These are phyloP conservation scores for Dascillus cervinus DNA, from an alignment of 2,888 invertebrate genomes.

Conservation along the genomic window DNA sequence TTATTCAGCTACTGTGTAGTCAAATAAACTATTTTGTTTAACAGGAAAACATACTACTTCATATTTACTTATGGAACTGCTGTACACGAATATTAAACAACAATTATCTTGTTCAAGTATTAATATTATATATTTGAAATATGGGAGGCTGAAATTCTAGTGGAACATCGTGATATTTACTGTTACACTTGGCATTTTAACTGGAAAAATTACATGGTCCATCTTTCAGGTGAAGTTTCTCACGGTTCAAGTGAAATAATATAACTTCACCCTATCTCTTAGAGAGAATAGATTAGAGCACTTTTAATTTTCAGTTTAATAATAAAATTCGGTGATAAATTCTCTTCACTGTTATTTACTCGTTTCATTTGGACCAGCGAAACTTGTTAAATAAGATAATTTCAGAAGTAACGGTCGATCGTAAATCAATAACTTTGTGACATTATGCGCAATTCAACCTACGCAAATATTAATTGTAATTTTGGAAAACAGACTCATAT, in stretches of 20 bases:
- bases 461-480: no score
- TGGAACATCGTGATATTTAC: conserved; percentile 19
- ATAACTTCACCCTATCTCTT: conserved; percentile 12
- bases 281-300: no score
- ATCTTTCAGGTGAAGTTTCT: conserved; percentile 29
- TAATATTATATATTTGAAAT: conserved; percentile 33
- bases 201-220: conserved; percentile 8
- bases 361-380: no score
- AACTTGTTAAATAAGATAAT: no score
- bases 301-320: no score
- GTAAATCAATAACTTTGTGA: no score
- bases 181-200: neutral
- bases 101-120: conserved; percentile 33
- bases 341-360: no score
- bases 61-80: conserved; percentile 25
- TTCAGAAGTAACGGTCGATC: no score
- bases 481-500: no score
- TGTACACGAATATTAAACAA: conserved; percentile 27
- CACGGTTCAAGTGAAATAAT: conserved; percentile 28
- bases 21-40: conserved; percentile 12
- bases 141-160: conserved; percentile 26
- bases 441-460: no score
- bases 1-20: conserved; percentile 12
- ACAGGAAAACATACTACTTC: conserved; percentile 17
- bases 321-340: no score